Evolutionary conservation across 92 coral and sea anemone species (phyloP).

Genomic region (Phenganax marumi): DNA sequence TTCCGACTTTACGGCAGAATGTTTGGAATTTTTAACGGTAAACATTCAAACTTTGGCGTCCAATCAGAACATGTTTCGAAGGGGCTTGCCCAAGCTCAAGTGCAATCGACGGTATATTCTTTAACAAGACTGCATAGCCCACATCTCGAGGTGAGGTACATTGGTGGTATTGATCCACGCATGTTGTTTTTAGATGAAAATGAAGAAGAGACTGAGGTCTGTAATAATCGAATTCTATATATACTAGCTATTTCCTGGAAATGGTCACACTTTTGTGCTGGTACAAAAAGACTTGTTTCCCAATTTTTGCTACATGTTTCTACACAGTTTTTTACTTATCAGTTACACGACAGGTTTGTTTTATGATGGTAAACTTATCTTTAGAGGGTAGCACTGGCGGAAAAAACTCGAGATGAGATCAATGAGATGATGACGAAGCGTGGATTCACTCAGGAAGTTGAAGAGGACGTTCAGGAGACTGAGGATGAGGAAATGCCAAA

Average conservation of each 20-base stretch:
- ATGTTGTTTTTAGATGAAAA: conserved; percentile 67
- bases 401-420: conserved; percentile 64
- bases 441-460: conserved; percentile 66
- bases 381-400: conserved; percentile 60
- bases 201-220: conserved; percentile 75
- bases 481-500: conserved; percentile 15
- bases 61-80: too few relatives aligned
- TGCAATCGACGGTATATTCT: conserved; percentile 7
- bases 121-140: conserved; percentile 59
- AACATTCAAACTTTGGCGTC: too few relatives aligned
- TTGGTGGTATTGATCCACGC: conserved; percentile 86
- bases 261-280: conserved; percentile 27
- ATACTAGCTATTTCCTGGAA: too few relatives aligned
- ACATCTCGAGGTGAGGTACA: conserved; percentile 79
- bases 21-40: too few relatives aligned
- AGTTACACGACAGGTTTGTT: neutral
- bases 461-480: conserved; percentile 68
- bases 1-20: too few relatives aligned
- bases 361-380: neutral
- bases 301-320: neutral
- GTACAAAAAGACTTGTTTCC: conserved; percentile 9
- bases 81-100: too few relatives aligned
- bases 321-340: neutral
- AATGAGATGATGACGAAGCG: conserved; percentile 65
- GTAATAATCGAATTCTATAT: conserved; percentile 50